A percentile compares a stretch with the other conserved stretches of the same genome.
These are phyloP conservation scores for Cyclophora punctaria DNA, from an alignment of 2,888 invertebrate genomes.

Conservation along the genomic window DNA sequence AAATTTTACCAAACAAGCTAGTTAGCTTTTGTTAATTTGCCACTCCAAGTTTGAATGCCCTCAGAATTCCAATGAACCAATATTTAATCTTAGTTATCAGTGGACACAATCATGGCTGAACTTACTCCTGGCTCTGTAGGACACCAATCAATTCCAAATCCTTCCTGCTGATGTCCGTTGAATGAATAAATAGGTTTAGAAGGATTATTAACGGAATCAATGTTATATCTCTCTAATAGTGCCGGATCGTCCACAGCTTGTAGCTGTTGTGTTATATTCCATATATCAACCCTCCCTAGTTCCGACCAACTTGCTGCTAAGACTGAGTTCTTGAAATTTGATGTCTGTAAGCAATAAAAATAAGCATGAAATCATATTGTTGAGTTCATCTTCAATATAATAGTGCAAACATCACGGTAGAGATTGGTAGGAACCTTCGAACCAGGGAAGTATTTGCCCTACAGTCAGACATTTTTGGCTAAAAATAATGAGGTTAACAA, in stretches of 20 bases:
- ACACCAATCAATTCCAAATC: constrained; percentile 97
- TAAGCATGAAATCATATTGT: too few relatives aligned
- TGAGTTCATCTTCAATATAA: too few relatives aligned
- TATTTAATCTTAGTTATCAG: neutral
- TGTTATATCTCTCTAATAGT: constrained; percentile 77
- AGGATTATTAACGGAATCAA: constrained; percentile 71
- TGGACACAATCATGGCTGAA: constrained; percentile 9
- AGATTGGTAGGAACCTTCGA: too few relatives aligned
- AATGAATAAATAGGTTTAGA: constrained; percentile 87
- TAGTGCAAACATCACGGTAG: too few relatives aligned
- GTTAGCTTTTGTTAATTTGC: too few relatives aligned
- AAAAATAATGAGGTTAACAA: too few relatives aligned
- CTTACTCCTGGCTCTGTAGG: constrained; percentile 82
- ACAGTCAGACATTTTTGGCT: too few relatives aligned
- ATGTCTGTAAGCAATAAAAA: constrained; percentile 54
- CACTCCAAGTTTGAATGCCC: too few relatives aligned
- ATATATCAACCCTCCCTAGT: constrained; percentile 92
- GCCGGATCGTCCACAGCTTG: constrained; percentile 84
- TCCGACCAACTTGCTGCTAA: constrained; percentile 98
- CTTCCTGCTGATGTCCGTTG: constrained; percentile 93
- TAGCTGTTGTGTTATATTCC: constrained; percentile 89
- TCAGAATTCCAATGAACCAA: too few relatives aligned
- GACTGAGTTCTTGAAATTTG: constrained; percentile 77
- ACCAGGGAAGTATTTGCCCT: too few relatives aligned
- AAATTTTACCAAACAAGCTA: too few relatives aligned